phyloP scores from a whole-genome alignment of 2,797 vertebrate genomes.

The Bovichtus variegatus region DNA sequence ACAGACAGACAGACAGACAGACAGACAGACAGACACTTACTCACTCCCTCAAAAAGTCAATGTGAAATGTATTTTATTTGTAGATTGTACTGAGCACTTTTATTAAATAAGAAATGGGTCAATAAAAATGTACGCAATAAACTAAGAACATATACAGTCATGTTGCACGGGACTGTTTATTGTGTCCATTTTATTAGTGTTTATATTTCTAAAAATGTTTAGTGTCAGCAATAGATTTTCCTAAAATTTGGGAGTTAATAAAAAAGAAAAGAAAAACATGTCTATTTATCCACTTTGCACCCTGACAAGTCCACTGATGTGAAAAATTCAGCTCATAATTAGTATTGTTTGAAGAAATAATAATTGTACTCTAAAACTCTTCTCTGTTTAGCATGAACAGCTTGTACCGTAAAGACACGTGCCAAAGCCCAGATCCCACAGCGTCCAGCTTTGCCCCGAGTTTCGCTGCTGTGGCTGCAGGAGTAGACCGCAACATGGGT shows the following conservation, averaged over 20 bases:
- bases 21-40: too few species aligned
- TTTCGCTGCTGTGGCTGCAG: slow-evolving; percentile 88
- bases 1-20: not conserved
- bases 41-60: too few species aligned
- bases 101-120: not conserved
- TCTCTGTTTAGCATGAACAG: slow-evolving; percentile 73
- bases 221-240: not conserved
- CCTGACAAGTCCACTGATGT: not conserved
- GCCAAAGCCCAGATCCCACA: slow-evolving; percentile 80
- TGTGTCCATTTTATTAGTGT: not conserved
- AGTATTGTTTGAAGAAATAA: not conserved
- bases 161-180: not conserved
- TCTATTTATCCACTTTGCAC: not conserved
- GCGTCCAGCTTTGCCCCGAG: slow-evolving; percentile 85
- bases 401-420: slow-evolving; percentile 79
- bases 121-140: not conserved
- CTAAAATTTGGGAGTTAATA: not conserved
- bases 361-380: too few species aligned
- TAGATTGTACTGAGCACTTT: not conserved
- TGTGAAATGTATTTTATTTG: not conserved
- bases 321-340: not conserved
- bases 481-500: slow-evolving; percentile 90
- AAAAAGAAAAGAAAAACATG: not conserved
- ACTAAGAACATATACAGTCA: not conserved
- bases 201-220: not conserved